phyloP scores from a whole-genome alignment of 2,797 vertebrate species.

The Silurus aristotelis region DNA sequence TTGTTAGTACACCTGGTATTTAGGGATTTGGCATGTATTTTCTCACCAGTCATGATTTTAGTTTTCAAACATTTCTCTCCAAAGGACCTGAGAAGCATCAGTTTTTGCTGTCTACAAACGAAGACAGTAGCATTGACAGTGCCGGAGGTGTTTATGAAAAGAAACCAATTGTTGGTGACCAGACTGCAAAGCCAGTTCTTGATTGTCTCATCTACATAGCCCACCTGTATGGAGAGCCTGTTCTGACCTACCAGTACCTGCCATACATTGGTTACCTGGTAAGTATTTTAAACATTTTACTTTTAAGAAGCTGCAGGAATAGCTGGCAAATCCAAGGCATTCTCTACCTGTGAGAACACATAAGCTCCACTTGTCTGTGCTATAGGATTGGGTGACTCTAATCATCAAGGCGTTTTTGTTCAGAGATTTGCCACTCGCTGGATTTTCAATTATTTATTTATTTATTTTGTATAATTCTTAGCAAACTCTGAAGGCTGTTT shows the following conservation, averaged over 20 bases:
- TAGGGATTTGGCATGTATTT: neutral
- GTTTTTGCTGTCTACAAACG: slow-evolving; percentile 75
- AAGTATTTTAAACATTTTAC: slow-evolving; percentile 46
- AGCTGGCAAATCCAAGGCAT: neutral
- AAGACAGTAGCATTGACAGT: slow-evolving; percentile 77
- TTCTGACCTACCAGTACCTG: slow-evolving; percentile 96
- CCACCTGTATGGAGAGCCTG: slow-evolving; percentile 93
- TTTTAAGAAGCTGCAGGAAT: neutral
- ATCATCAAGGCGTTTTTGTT: too few relatives aligned
- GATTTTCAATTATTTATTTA: too few relatives aligned
- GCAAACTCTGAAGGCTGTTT: too few relatives aligned
- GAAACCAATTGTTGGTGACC: slow-evolving; percentile 87
- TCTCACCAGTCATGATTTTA: neutral
- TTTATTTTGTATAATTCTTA: too few relatives aligned
- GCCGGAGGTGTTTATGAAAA: slow-evolving; percentile 88
- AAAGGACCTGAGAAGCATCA: slow-evolving; percentile 88
- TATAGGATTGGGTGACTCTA: neutral
- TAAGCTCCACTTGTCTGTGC: neutral
- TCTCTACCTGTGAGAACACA: neutral
- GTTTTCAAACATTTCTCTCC: slow-evolving; percentile 9
- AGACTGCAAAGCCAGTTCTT: slow-evolving; percentile 87
- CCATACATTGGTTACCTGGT: slow-evolving; percentile 98
- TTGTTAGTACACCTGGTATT: neutral
- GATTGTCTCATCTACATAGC: slow-evolving; percentile 93
- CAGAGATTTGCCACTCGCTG: too few relatives aligned